These are phyloP conservation scores for Camptogramma bilineatum DNA, from an alignment of 2,888 invertebrate genomes.

Conservation along the genomic window DNA sequence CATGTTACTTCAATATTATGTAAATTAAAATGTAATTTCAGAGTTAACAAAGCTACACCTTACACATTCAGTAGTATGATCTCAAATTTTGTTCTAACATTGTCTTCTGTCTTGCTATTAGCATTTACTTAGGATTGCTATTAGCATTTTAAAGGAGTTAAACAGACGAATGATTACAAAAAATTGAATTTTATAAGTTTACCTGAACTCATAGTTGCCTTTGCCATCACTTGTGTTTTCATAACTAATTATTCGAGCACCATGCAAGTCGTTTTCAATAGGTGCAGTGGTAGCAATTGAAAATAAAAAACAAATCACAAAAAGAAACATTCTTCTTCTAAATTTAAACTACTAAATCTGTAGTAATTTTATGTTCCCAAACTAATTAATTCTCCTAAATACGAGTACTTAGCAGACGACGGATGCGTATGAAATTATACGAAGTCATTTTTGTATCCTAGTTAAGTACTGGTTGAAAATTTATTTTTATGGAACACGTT, in stretches of 20 bases:
- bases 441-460: background rate
- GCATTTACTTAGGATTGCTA: background rate
- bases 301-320: constrained; percentile 12
- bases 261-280: constrained; percentile 22
- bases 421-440: constrained; percentile 1
- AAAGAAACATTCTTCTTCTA: constrained; percentile 11
- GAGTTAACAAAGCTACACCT: background rate
- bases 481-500: constrained; percentile 27
- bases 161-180: background rate
- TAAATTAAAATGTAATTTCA: background rate
- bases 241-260: constrained; percentile 27
- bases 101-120: no score
- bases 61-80: background rate
- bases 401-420: background rate
- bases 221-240: constrained; percentile 39
- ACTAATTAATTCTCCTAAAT: background rate
- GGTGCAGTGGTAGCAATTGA: constrained; percentile 14
- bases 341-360: background rate
- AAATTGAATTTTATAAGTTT: constrained; percentile 16
- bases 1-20: background rate
- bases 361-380: background rate
- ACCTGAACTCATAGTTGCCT: constrained; percentile 55
- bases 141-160: background rate
- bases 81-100: background rate
- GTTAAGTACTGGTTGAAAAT: constrained; percentile 15